Conservation (phyloP, 2,797 vertebrate species). For the Xenopus petersii region DNA sequence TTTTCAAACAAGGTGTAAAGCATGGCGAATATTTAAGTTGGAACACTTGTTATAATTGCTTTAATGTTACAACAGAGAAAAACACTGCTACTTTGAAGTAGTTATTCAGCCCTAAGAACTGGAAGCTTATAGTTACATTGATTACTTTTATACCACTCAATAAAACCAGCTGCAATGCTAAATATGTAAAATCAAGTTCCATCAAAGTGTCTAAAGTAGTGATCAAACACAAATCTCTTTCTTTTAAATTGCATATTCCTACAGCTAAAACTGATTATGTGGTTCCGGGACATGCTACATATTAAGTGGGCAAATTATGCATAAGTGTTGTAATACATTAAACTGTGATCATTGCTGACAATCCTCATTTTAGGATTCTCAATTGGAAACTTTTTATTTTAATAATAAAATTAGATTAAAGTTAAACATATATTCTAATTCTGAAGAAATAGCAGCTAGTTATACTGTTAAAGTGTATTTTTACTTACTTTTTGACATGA, state of each 20-base stretch:
- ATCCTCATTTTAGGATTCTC: conserved; percentile 29
- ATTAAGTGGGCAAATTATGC: conserved; percentile 60
- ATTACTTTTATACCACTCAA: conserved; percentile 56
- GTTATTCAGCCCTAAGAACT: conserved; percentile 56
- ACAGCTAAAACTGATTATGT: conserved; percentile 59
- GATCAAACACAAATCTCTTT: conserved; percentile 62
- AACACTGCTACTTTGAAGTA: conserved; percentile 55
- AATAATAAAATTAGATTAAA: too few relatives aligned
- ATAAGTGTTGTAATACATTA: conserved; percentile 49
- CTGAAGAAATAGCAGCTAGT: too few relatives aligned
- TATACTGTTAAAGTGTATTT: too few relatives aligned
- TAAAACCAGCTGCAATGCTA: conserved; percentile 59
- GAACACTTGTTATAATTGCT: conserved; percentile 33
- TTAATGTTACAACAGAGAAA: conserved; percentile 59
- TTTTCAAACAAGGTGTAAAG: conserved; percentile 15
- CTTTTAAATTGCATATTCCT: conserved; percentile 61
- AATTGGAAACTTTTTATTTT: neutral
- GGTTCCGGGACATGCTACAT: conserved; percentile 57
- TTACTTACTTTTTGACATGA: too few relatives aligned
- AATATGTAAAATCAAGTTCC: conserved; percentile 56
- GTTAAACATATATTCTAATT: too few relatives aligned
- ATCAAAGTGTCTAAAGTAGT: conserved; percentile 64
- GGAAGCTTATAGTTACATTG: conserved; percentile 55
- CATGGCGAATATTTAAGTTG: conserved; percentile 12
- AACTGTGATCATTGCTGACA: conserved; percentile 44